A percentile compares a stretch with the other conserved stretches of the same genome.
phyloP scores from a whole-genome alignment of 2,888 invertebrate genomes.

The Volucella bombylans region DNA sequence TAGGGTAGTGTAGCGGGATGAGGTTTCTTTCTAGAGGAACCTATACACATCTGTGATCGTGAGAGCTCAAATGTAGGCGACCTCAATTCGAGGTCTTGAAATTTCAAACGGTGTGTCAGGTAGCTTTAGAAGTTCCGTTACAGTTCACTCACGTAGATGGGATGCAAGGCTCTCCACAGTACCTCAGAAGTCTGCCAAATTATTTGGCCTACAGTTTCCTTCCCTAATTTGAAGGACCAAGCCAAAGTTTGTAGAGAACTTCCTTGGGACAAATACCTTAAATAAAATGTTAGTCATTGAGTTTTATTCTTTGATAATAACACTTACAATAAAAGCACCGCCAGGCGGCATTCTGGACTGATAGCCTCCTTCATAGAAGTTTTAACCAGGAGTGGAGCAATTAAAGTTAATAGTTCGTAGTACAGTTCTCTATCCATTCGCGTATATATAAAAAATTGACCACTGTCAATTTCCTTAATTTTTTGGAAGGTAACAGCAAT shows the following conservation, averaged over 20 bases:
- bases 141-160: slow-evolving; percentile 44
- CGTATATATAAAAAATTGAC: not conserved
- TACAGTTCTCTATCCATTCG: not conserved
- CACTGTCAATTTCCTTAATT: not conserved
- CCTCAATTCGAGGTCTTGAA: too few relatives aligned
- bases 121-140: too few relatives aligned
- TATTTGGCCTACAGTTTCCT: slow-evolving; percentile 55
- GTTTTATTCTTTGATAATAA: not conserved
- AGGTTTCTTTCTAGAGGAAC: too few relatives aligned
- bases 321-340: slow-evolving; percentile 10
- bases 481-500: not conserved
- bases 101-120: too few relatives aligned
- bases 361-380: not conserved
- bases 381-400: not conserved
- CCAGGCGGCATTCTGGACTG: too few relatives aligned
- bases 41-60: too few relatives aligned
- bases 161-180: slow-evolving; percentile 49
- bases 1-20: too few relatives aligned
- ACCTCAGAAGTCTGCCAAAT: not conserved
- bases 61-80: too few relatives aligned
- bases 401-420: not conserved
- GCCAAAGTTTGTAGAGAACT: slow-evolving; percentile 57
- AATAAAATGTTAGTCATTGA: slow-evolving; percentile 1
- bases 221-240: slow-evolving; percentile 63
- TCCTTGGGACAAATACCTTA: slow-evolving; percentile 41